Percentiles rank a stretch among this genome's conserved stretches.
These are phyloP conservation scores for Meloidogyne exigua DNA, from an alignment of 1,140 invertebrate genomes.

Conservation along the genomic window DNA sequence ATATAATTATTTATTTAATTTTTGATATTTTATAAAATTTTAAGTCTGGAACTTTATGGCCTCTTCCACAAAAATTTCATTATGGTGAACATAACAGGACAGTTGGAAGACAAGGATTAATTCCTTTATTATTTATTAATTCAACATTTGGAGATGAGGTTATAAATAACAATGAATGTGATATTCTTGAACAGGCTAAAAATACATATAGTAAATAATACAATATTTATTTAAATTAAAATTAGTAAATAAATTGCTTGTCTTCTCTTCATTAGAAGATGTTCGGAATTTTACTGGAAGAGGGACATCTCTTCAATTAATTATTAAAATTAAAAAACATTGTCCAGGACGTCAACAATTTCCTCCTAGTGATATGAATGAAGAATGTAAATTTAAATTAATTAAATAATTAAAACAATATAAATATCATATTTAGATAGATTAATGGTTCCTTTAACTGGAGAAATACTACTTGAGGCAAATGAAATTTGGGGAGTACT, in stretches of 20 bases:
- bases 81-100: conserved; percentile 44
- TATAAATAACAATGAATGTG: conserved; percentile 35
- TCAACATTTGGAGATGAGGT: background rate
- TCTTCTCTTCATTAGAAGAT: conserved; percentile 24
- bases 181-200: conserved; percentile 44
- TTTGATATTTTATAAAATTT: background rate
- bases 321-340: conserved; percentile 30
- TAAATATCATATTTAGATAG: conserved; percentile 33
- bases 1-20: too few relatives aligned
- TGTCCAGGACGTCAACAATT: conserved; percentile 40
- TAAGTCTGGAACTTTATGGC: conserved; percentile 52
- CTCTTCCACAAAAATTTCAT: conserved; percentile 52
- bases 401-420: too few relatives aligned
- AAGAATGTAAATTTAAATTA: conserved; percentile 41
- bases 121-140: background rate
- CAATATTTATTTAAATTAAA: background rate
- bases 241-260: conserved; percentile 51
- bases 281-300: background rate
- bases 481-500: conserved; percentile 60
- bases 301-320: conserved; percentile 16
- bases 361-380: conserved; percentile 51
- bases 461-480: conserved; percentile 50
- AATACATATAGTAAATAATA: conserved; percentile 37
- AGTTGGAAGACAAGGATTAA: conserved; percentile 29
- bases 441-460: conserved; percentile 42